Percentiles rank a stretch among this genome's conserved stretches.
Conservation (phyloP, 2,797 vertebrate species). For the Gallinago nigripennis region DNA sequence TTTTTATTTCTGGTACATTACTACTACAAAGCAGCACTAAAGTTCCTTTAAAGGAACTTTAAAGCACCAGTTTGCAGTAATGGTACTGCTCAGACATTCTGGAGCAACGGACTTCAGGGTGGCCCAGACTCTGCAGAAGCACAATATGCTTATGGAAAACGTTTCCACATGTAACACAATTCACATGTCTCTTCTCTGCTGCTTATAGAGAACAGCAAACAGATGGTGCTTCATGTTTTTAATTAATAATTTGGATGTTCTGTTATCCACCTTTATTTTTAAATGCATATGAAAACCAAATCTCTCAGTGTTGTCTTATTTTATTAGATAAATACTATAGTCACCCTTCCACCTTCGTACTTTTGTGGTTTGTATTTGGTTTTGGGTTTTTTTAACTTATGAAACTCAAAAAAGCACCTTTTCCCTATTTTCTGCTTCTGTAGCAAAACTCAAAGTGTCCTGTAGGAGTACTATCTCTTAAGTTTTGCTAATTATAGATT, state of each 20-base stretch:
- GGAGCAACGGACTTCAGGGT: neutral
- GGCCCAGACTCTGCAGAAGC: neutral
- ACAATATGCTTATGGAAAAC: neutral
- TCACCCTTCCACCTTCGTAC: neutral
- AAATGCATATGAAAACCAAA: accelerated
- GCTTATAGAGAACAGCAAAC: neutral
- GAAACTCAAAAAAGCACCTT: accelerated
- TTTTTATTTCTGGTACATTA: neutral
- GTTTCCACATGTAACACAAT: neutral
- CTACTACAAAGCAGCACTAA: neutral
- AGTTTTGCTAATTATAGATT: neutral
- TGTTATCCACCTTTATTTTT: neutral
- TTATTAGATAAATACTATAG: neutral
- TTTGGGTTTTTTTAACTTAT: neutral
- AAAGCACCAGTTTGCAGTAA: neutral
- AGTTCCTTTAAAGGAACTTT: neutral
- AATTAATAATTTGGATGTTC: neutral
- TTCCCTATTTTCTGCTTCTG: neutral
- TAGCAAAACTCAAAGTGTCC: neutral
- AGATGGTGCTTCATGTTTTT: neutral
- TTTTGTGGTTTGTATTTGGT: neutral
- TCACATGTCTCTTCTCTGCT: neutral
- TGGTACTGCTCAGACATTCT: neutral
- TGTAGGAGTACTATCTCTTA: neutral
- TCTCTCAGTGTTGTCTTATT: neutral